Conservation (phyloP, 2,113 vertebrate species). For the Macrotis lagotis region DNA sequence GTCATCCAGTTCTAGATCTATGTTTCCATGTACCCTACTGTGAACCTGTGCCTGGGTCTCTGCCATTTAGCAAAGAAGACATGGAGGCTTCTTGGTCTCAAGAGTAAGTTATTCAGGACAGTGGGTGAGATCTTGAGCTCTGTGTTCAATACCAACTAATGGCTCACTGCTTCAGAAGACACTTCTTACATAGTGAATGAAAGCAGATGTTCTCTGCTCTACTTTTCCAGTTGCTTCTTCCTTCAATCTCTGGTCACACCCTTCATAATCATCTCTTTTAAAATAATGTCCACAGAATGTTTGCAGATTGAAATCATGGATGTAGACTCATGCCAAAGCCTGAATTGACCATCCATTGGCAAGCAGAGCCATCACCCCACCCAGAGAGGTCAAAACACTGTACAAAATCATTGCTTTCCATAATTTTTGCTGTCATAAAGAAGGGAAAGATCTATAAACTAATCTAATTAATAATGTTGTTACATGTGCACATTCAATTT, state of each 20-base stretch:
- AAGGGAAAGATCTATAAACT: neutral
- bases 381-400: neutral
- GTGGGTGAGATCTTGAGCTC: neutral
- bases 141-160: neutral
- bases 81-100: neutral
- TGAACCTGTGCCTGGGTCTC: neutral
- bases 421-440: neutral
- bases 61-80: neutral
- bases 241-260: neutral
- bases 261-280: constrained; percentile 25
- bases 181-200: neutral
- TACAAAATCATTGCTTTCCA: neutral
- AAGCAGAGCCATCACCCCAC: constrained; percentile 18
- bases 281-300: neutral
- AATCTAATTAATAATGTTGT: neutral
- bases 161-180: neutral
- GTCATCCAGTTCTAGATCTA: neutral
- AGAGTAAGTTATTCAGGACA: neutral
- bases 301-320: neutral
- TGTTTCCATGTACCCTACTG: neutral
- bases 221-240: neutral
- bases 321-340: neutral
- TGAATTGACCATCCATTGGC: constrained; percentile 17
- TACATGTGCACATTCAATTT: neutral
- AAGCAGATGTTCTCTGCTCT: neutral